Evolutionary conservation across 2,797 vertebrate genomes (phyloP), one percentile per base, ranked within the genome.

Genomic region (Danio jaintianensis): DNA sequence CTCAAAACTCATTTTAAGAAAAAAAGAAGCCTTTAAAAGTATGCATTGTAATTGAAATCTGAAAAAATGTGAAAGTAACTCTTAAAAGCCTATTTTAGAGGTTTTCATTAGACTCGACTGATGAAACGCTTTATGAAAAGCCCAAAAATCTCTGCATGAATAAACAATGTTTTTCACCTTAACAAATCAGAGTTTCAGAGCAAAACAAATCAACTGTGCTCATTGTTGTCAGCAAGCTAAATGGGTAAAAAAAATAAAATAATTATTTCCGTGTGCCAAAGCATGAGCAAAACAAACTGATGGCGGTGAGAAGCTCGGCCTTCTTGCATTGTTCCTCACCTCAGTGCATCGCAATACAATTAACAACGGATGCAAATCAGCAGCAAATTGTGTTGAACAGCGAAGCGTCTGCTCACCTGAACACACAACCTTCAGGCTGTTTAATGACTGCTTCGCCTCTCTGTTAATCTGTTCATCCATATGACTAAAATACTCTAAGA

Each of bases 121-220:
- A 29, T 3, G 29, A 29, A 29, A 29, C 29, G 29, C 29, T 29
- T 29, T 29, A 29, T 29, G 29, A 29, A 29, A n/a, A 29, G 29
- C 29, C 29, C 29, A 29, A 29, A 29, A 29, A 29, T 29, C 29
- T 3, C 1, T 29, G 29, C 29, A 29, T 29, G 29, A 29, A 29
- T 29, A 29, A 29, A 29, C 29, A 29, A 29, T 29, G 29, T 29
- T 29, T 29, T 29, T 29, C 29, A 29, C 29, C 29, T 91, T 89
- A 53, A 55, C 85, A 90, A 90, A 92, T 93, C 91, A 91, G 91
- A 92, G 89, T 91, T 90, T 89, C 88, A 88, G 82, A 91, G 88
- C 89, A 88, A 90, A 91, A 85, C 58, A 81, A 91, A 91, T 92
- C 29, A 29, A 29, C 29, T 29, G 29, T 29, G 29, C 29, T 29